phyloP scores from a whole-genome alignment of 1,140 invertebrate species.

The Heterodera schachtii region DNA sequence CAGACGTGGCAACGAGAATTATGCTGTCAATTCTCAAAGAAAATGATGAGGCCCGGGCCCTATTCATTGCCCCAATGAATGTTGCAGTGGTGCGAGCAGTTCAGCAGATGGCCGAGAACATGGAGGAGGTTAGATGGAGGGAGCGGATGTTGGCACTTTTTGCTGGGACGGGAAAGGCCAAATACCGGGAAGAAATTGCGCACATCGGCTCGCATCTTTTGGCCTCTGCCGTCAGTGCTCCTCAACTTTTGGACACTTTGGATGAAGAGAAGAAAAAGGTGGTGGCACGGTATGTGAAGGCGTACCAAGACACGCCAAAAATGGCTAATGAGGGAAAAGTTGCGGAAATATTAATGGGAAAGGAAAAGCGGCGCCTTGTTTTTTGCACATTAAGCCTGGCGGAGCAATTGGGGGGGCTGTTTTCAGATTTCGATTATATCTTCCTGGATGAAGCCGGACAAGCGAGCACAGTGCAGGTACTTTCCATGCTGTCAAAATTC shows the following conservation, averaged over 20 bases:
- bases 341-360: neutral
- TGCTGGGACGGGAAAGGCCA: constrained; percentile 1
- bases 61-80: constrained; percentile 8
- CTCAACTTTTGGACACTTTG: neutral
- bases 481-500: constrained; percentile 2
- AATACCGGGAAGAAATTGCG: neutral
- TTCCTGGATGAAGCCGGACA: constrained; percentile 1
- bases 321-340: constrained; percentile 10
- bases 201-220: neutral
- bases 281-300: neutral
- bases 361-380: neutral
- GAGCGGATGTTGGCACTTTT: constrained; percentile 2
- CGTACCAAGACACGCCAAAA: neutral
- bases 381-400: neutral
- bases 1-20: neutral
- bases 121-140: neutral
- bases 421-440: neutral
- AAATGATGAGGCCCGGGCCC: constrained; percentile 1
- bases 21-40: neutral
- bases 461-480: neutral
- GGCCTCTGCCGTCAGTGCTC: neutral
- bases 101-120: constrained; percentile 3
- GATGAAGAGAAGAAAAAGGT: constrained; percentile 4
- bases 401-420: neutral
- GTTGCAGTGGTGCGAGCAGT: constrained; percentile 13